These are phyloP conservation scores for Tursiops truncatus DNA, from an alignment of 2,113 vertebrate species.

Conservation along the genomic window DNA sequence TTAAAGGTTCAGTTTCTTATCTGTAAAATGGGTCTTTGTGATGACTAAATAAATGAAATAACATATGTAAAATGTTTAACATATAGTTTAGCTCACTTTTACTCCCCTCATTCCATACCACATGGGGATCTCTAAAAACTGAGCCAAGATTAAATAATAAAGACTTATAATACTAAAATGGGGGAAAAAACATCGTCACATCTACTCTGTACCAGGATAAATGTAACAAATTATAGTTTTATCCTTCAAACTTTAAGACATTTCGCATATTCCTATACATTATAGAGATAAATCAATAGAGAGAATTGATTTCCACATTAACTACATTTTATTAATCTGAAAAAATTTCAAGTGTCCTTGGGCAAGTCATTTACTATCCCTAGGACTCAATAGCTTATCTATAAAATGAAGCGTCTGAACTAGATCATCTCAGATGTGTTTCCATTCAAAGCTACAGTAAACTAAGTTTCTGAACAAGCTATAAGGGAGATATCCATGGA, in stretches of 20 bases:
- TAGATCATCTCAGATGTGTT: background rate
- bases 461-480: slow-evolving; percentile 3
- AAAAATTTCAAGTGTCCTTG: background rate
- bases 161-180: background rate
- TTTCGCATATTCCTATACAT: background rate
- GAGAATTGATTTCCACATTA: background rate
- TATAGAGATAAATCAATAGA: background rate
- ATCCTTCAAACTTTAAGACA: background rate
- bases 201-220: background rate
- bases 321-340: background rate
- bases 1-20: background rate
- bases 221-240: background rate
- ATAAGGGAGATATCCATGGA: background rate
- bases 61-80: background rate
- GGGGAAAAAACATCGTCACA: background rate
- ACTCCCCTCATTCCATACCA: background rate
- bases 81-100: background rate
- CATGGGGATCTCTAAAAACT: background rate
- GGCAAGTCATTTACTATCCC: background rate
- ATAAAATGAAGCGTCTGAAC: background rate
- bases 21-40: background rate
- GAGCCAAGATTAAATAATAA: background rate
- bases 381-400: background rate
- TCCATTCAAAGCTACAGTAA: slow-evolving; percentile 9
- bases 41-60: background rate